A percentile compares a stretch with the other conserved stretches of the same genome.
Conservation (phyloP, 2,797 vertebrate species). For the Pitangus sulphuratus region DNA sequence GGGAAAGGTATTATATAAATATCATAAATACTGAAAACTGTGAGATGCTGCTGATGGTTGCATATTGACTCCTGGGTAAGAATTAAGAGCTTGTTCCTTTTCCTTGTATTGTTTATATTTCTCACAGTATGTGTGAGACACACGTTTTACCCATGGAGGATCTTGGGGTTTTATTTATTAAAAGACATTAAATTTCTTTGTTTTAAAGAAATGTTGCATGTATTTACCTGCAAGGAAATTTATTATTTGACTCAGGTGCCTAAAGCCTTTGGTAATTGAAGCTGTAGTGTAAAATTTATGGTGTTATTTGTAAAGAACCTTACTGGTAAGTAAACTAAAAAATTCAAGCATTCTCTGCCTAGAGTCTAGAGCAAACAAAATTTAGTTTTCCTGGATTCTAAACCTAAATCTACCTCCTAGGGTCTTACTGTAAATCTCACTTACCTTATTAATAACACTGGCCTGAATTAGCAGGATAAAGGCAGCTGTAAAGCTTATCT, state of each 20-base stretch:
- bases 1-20: background rate
- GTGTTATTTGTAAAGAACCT: background rate
- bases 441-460: background rate
- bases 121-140: background rate
- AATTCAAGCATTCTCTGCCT: background rate
- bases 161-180: background rate
- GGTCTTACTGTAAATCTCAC: background rate
- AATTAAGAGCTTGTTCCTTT: background rate
- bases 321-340: background rate
- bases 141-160: background rate
- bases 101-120: background rate
- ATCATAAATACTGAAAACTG: background rate
- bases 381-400: background rate
- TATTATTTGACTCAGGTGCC: background rate
- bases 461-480: slow-evolving; percentile 37
- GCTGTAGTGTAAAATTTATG: background rate
- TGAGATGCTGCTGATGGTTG: background rate
- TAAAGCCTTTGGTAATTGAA: background rate
- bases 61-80: background rate
- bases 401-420: background rate
- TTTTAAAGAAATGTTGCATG: background rate
- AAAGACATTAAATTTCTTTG: background rate
- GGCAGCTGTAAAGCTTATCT: background rate
- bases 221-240: background rate
- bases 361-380: background rate